Evolutionary conservation across 2,888 invertebrate genomes (phyloP), one percentile per base, ranked within the genome.

Genomic region (Leptinotarsa haldemani): DNA sequence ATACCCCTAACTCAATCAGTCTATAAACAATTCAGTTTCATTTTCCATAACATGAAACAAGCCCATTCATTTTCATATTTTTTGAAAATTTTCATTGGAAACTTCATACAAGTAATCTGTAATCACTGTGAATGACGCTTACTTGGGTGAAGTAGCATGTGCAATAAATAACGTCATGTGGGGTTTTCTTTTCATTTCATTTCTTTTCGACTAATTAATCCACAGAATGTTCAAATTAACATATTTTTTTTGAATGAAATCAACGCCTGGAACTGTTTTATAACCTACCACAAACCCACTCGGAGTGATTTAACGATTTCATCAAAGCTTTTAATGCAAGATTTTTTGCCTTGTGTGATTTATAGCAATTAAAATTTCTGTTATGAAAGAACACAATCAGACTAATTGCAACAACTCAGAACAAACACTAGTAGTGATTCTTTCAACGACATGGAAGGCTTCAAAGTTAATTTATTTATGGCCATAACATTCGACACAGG

Each of bases 401-500:
- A 56, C 68, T 56, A 68, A 68, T 68, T 58, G 40, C 56, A 46
- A 53, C 56, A 56, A 46, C 68, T 56, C 47, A 16, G 56, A 68
- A 68, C 56, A 56, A 68, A 68, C 68, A 68, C 56, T 56, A 16
- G 46, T 68, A 40, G 52, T 22, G 20, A 56, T 68, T 56, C 56
- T 40, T 20, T 16, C 20, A 56, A 58, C 47, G 56, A 56, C 68
- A 20, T 20, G 13, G 9, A 25, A 56, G 68, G 40, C 68, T 68
- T 68, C 52, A 53, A 56, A 68, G 56, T 16, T 22, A 56, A 46
- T 56, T 61, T 80, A 76, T 77, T 74, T 79, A 75, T 79, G 76
- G 74, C 73, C 73, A 52, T 70, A 52, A 70, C 53, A 80, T 80
- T 77, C 74, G 75, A 71, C 72, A 74, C 74, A 74, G 75, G 72